Base-by-base conservation (phyloP, 2,888 invertebrate species). In the Stegophylla sp. region DNA sequence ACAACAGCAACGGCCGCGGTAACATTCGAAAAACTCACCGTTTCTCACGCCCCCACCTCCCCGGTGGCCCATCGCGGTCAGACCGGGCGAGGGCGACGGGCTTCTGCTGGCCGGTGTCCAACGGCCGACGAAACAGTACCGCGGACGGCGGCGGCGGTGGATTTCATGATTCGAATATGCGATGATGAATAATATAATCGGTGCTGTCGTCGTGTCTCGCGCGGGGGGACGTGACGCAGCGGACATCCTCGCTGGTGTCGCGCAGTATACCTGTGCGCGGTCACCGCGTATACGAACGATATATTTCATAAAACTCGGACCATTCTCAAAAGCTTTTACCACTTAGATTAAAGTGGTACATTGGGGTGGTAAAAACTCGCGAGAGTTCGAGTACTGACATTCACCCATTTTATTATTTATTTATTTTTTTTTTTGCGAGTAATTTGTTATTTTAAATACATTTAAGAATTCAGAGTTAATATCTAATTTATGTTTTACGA, bases 121-220 rank as follows among this genome's bases (percentile, higher is more conserved):
- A 56, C 56, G 53, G 3, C 53, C 72, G 56, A 34, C 56, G 72
- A 59, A 72, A 72, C 56, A 34, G 72, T 56, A 72, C 72, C 56
- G 72, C 43, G 10, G 71, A 34, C 20, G 20, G 9, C 13, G 3
- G 3, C 67, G 23, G 20, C 67, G 45, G 13, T 9, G 28, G n/a
- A 56, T 20, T 67, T 48, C 77, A 56, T 79, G 77, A 79, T 79
- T 34, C 59, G 77, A 79, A 79, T 79, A 74, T 63, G 74, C 74
- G 63, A 51, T 28, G 73, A 17, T 17, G 28, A 74, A 23, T 74
- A 26, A 13, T 7, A 10, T 41, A 20, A 56, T 56, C 23, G 7
- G 34, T 34, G 34, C 34, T 7, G 34, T 34, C 3, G 3, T 34
- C 34, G 7, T 34, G 34, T 5, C 34, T 34, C 34, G 34, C 34